A percentile compares a stretch with the other conserved stretches of the same genome.
Conservation (phyloP, 2,888 invertebrate genomes). For the Troides helena region DNA sequence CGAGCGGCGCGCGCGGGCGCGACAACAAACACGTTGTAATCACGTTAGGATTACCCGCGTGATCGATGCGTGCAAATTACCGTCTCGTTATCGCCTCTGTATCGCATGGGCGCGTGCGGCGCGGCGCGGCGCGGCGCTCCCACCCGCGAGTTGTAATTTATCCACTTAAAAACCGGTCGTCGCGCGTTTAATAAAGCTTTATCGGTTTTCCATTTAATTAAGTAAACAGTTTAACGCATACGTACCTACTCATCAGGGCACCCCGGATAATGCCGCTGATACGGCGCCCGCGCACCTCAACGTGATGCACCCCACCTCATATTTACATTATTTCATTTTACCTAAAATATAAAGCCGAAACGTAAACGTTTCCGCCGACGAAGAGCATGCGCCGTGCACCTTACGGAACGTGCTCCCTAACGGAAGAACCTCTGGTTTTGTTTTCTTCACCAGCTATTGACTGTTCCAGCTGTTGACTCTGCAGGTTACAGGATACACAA, state of each 20-base stretch:
- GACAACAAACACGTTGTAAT: slow-evolving; percentile 44
- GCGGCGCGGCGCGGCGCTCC: slow-evolving; percentile 23
- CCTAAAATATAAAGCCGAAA: too few relatives aligned
- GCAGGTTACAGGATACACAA: too few relatives aligned
- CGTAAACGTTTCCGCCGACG: too few relatives aligned
- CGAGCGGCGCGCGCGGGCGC: slow-evolving; percentile 30
- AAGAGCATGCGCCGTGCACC: too few relatives aligned
- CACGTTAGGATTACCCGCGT: slow-evolving; percentile 44
- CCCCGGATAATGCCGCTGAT: too few relatives aligned
- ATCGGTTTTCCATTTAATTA: slow-evolving; percentile 10
- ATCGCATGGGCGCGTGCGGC: slow-evolving; percentile 28
- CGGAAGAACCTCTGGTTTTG: too few relatives aligned
- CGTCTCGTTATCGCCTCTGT: slow-evolving; percentile 39
- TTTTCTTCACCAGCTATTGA: too few relatives aligned
- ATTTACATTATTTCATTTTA: too few relatives aligned
- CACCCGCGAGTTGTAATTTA: slow-evolving; percentile 5
- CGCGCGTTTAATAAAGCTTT: neutral
- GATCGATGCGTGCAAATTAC: slow-evolving; percentile 49
- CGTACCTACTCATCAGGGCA: neutral
- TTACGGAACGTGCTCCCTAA: too few relatives aligned
- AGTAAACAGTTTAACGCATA: neutral
- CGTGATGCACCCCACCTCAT: too few relatives aligned
- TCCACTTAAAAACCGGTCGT: neutral
- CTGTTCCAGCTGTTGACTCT: too few relatives aligned
- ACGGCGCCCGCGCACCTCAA: too few relatives aligned